Percentiles rank a stretch among this genome's conserved stretches.
These are phyloP conservation scores for Graphium colonna DNA, from an alignment of 2,888 invertebrate genomes.

Conservation along the genomic window DNA sequence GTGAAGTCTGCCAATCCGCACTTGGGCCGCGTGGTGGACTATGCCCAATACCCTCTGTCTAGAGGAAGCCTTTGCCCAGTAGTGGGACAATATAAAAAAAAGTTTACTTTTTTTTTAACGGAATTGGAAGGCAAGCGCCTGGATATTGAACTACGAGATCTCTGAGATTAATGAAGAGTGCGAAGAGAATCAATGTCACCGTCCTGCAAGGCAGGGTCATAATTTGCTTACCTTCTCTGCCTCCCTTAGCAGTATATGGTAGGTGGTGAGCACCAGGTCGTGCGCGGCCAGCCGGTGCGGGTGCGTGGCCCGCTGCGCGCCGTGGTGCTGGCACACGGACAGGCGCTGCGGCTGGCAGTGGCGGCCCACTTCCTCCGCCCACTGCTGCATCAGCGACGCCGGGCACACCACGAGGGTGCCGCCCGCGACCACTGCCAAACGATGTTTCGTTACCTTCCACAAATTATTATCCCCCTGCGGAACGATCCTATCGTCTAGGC, in stretches of 20 bases:
- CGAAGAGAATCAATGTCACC: too few species aligned
- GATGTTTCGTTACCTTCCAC: background rate
- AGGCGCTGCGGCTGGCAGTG: conserved; percentile 82
- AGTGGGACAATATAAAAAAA: too few species aligned
- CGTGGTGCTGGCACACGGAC: conserved; percentile 88
- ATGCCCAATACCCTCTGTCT: too few species aligned
- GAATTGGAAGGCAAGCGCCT: too few species aligned
- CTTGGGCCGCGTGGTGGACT: too few species aligned
- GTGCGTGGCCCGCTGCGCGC: conserved; percentile 84
- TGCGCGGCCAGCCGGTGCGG: conserved; percentile 82
- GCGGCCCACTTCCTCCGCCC: conserved; percentile 88
- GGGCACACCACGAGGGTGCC: conserved; percentile 95
- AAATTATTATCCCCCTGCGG: background rate
- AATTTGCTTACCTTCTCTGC: conserved; percentile 74
- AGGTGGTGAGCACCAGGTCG: conserved; percentile 95
- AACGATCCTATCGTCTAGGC: background rate
- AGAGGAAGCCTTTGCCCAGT: too few species aligned
- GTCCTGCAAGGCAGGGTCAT: too few species aligned
- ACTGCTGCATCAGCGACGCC: conserved; percentile 94
- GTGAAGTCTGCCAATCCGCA: too few species aligned
- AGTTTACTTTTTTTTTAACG: too few species aligned
- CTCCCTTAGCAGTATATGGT: conserved; percentile 86
- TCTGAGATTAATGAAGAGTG: too few species aligned
- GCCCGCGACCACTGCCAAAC: conserved; percentile 77
- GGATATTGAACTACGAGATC: too few species aligned